Evolutionary conservation across 2,113 vertebrate genomes (phyloP).

Genomic region (Plectropomus leopardus): DNA sequence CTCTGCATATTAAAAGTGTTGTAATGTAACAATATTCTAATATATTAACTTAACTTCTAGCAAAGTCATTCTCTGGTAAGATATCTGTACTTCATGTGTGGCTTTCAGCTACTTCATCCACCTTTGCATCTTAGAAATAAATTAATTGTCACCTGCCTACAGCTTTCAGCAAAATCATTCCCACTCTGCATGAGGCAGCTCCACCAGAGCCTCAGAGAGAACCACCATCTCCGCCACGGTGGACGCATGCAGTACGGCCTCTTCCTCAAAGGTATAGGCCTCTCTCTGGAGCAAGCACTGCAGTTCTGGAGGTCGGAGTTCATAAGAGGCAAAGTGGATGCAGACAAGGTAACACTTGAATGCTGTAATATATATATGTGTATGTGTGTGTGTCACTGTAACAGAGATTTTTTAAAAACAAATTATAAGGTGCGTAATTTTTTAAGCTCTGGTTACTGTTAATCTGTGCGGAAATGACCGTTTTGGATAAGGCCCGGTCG

Average conservation of each 20-base stretch:
- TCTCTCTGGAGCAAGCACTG: conserved; percentile 95
- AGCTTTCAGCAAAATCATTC: conserved; percentile 94
- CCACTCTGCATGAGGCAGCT: conserved; percentile 96
- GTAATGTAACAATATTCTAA: too few species aligned
- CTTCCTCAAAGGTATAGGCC: conserved; percentile 95
- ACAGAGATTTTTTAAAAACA: too few species aligned
- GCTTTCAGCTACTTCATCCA: too few species aligned
- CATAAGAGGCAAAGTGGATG: conserved; percentile 92
- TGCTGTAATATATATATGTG: too few species aligned
- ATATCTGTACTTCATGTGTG: too few species aligned
- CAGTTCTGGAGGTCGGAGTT: conserved; percentile 98
- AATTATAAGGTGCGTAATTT: too few species aligned
- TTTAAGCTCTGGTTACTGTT: too few species aligned
- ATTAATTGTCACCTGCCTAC: conserved; percentile 15
- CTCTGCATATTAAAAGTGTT: background rate
- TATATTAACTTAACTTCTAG: too few species aligned
- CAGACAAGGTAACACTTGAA: conserved; percentile 91
- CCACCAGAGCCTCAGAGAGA: conserved; percentile 91
- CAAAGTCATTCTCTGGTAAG: too few species aligned
- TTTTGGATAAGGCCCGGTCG: too few species aligned
- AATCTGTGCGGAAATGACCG: too few species aligned
- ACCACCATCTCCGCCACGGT: conserved; percentile 95
- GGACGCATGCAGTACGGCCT: conserved; percentile 98
- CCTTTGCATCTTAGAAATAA: background rate
- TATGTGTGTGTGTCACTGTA: too few species aligned